These are phyloP conservation scores for Wasmannia auropunctata DNA, from an alignment of 1,140 invertebrate genomes.

Conservation along the genomic window DNA sequence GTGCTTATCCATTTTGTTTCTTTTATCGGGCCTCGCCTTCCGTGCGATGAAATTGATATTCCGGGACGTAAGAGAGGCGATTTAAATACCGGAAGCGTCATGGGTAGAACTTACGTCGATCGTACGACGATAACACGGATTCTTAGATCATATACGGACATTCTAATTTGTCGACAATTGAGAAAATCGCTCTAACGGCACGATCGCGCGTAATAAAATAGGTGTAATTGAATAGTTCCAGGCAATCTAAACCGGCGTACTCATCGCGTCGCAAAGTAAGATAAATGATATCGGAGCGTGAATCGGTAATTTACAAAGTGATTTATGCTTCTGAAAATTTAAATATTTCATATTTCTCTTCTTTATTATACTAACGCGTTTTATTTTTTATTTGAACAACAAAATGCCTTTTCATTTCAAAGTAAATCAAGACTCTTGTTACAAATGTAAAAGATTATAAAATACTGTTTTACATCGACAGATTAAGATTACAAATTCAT, in stretches of 20 bases:
- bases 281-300: conserved; percentile 2
- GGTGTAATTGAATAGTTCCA: conserved; percentile 31
- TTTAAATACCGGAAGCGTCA: conserved; percentile 54
- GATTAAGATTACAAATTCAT: neutral
- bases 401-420: neutral
- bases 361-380: neutral
- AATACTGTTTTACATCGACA: neutral
- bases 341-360: neutral
- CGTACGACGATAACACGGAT: conserved; percentile 33
- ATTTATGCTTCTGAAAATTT: neutral
- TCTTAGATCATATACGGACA: conserved; percentile 31
- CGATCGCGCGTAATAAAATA: conserved; percentile 40
- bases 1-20: conserved; percentile 65
- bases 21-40: conserved; percentile 45
- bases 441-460: neutral
- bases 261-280: neutral
- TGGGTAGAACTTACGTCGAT: conserved; percentile 31
- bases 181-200: conserved; percentile 47
- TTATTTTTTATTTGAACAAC: neutral
- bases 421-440: neutral
- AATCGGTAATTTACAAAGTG: neutral
- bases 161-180: conserved; percentile 48
- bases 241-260: conserved; percentile 9
- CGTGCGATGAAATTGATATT: conserved; percentile 67
- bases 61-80: conserved; percentile 30